Percentiles rank a stretch among this genome's conserved stretches.
phyloP scores from a whole-genome alignment of 2,797 vertebrate species.

The Hephaestus fuliginosus region DNA sequence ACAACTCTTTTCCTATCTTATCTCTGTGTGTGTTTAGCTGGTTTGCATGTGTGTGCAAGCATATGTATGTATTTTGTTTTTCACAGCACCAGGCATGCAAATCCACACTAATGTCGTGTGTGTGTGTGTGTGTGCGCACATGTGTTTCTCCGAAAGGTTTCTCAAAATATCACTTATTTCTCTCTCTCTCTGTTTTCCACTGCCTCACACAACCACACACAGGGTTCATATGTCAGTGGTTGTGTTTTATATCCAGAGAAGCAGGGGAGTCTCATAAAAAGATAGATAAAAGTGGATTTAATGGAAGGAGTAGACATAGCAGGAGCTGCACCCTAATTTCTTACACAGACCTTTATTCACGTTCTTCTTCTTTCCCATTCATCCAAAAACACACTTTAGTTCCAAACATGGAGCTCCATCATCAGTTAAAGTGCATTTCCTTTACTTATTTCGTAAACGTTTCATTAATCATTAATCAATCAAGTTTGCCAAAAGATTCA shows the following conservation, averaged over 20 bases:
- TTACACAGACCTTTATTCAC: conserved; percentile 17
- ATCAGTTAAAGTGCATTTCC: neutral
- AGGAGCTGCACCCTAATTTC: neutral
- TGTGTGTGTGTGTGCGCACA: neutral
- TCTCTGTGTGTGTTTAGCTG: neutral
- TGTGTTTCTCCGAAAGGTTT: neutral
- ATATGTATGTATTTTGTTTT: conserved; percentile 5
- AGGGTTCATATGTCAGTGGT: conserved; percentile 16
- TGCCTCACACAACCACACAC: neutral
- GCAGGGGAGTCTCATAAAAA: conserved; percentile 22
- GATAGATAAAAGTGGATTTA: conserved; percentile 46
- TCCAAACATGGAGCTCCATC: neutral
- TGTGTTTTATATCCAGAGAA: conserved; percentile 47
- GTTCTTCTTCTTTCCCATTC: neutral
- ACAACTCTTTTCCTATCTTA: neutral
- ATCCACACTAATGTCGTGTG: neutral
- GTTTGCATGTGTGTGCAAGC: neutral
- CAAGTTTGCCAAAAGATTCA: neutral
- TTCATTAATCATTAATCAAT: neutral
- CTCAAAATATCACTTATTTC: neutral
- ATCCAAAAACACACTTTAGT: conserved; percentile 11
- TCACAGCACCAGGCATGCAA: conserved; percentile 1
- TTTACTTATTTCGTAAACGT: neutral
- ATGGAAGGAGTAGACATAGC: conserved; percentile 36
- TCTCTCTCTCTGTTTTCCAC: conserved; percentile 19